phyloP scores from a whole-genome alignment of 2,797 vertebrate species.

The Saxicola maurus region DNA sequence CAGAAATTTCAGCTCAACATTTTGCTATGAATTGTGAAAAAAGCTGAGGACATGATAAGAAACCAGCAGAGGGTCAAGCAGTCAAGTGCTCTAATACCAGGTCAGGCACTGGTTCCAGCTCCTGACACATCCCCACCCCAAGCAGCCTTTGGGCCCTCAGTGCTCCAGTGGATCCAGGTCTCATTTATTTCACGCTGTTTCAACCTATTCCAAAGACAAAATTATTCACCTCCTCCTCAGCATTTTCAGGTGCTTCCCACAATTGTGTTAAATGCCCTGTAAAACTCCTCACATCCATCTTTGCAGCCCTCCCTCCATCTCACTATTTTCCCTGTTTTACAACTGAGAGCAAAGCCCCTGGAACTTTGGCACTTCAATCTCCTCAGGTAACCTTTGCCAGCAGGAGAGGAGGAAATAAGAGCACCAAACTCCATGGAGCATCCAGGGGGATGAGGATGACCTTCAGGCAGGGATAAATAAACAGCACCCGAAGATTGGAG shows the following conservation, averaged over 20 bases:
- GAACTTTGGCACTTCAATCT: not conserved
- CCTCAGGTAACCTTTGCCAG: not conserved
- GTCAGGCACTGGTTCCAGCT: not conserved
- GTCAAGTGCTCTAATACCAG: not conserved
- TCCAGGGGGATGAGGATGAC: not conserved
- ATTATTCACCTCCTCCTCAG: not conserved
- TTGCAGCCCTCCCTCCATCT: not conserved
- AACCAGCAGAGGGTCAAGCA: not conserved
- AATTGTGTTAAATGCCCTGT: not conserved
- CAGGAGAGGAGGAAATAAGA: not conserved
- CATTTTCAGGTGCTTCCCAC: not conserved
- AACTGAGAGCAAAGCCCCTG: not conserved
- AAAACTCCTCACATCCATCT: not conserved
- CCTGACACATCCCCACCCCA: not conserved
- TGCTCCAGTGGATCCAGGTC: not conserved
- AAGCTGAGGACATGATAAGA: not conserved
- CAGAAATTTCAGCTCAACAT: not conserved
- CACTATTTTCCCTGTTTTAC: not conserved
- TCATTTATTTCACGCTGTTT: not conserved
- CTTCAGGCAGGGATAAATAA: not conserved
- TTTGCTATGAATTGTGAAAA: not conserved
- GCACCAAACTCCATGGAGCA: not conserved
- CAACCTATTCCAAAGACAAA: not conserved
- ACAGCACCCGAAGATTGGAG: rapidly evolving
- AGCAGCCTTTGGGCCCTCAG: not conserved